A percentile compares a stretch with the other conserved stretches of the same genome.
Evolutionary conservation across 2,113 vertebrate genomes (phyloP).

Genomic region (Polypterus bichir): DNA sequence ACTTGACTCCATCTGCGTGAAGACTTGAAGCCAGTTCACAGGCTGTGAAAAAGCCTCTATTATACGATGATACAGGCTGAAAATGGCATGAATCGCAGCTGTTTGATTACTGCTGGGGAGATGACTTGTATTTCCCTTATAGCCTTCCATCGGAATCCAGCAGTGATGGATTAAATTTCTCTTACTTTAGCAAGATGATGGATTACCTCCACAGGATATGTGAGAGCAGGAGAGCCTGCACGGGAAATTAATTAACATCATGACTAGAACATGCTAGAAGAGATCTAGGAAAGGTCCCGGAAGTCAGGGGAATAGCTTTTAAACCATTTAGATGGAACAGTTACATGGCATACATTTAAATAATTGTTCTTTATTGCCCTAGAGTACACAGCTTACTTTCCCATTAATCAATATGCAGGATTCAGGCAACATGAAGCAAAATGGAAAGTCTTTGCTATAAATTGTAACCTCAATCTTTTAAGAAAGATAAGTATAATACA

Average conservation of each 20-base stretch:
- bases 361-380: no score
- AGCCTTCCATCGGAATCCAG: constrained; percentile 44
- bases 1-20: constrained; percentile 47
- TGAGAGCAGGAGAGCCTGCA: constrained; percentile 34
- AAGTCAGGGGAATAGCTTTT: constrained; percentile 15
- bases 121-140: constrained; percentile 42
- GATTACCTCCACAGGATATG: constrained; percentile 38
- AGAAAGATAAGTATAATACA: no score
- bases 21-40: constrained; percentile 38
- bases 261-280: constrained; percentile 26
- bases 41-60: constrained; percentile 47
- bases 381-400: no score
- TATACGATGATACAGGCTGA: constrained; percentile 45
- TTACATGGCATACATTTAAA: no score
- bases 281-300: constrained; percentile 26
- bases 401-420: no score
- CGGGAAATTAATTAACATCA: constrained; percentile 49
- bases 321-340: constrained; percentile 1
- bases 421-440: no score
- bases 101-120: constrained; percentile 54
- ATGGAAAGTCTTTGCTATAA: no score
- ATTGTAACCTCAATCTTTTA: no score
- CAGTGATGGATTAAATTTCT: constrained; percentile 54
- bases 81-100: constrained; percentile 60
- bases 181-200: constrained; percentile 49